Percentiles rank a stretch among this genome's conserved stretches.
Evolutionary conservation across 2,888 invertebrate genomes (phyloP).

Genomic region (Drosophila leonis): DNA sequence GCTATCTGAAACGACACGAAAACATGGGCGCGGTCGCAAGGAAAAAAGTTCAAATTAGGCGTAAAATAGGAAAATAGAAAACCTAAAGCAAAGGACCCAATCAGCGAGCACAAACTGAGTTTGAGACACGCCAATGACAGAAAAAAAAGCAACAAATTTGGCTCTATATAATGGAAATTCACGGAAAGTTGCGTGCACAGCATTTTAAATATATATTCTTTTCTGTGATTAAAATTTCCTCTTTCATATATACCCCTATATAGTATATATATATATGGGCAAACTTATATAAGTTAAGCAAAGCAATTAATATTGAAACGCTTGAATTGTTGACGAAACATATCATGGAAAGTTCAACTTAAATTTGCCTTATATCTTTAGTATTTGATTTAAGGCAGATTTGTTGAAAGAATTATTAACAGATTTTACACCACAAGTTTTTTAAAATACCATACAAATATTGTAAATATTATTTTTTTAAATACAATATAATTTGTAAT

Average conservation of each 20-base stretch:
- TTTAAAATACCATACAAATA: too few relatives aligned
- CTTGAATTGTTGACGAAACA: neutral
- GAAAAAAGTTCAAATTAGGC: constrained; percentile 56
- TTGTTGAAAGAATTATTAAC: too few relatives aligned
- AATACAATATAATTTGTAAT: too few relatives aligned
- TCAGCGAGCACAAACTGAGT: neutral
- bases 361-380: neutral
- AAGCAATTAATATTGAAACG: constrained; percentile 4
- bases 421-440: too few relatives aligned
- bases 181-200: constrained; percentile 24
- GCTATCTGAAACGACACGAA: constrained; percentile 25
- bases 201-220: constrained; percentile 26
- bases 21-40: constrained; percentile 6
- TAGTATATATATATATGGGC: neutral
- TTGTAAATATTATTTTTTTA: too few relatives aligned
- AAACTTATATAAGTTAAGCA: constrained; percentile 4
- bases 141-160: constrained; percentile 1
- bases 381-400: too few relatives aligned
- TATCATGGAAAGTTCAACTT: neutral
- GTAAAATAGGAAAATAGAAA: constrained; percentile 39
- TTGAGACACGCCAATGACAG: neutral
- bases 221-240: neutral
- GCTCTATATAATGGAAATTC: constrained; percentile 17
- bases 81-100: constrained; percentile 10
- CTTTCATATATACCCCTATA: neutral